phyloP scores from a whole-genome alignment of 2,113 vertebrate genomes.

The Cariama cristata region DNA sequence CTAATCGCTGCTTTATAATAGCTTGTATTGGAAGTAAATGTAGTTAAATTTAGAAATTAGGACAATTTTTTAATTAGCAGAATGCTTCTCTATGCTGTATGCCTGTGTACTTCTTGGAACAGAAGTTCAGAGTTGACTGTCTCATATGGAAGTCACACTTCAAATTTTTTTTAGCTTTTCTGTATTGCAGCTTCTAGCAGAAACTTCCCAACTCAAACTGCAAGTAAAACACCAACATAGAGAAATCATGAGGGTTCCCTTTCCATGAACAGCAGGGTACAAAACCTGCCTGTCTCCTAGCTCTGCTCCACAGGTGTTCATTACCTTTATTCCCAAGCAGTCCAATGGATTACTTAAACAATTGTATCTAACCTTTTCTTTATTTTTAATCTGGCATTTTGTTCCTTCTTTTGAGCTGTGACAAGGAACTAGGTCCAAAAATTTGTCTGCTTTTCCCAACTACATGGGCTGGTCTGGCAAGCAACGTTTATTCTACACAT shows the following conservation, averaged over 20 bases:
- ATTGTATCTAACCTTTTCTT: neutral
- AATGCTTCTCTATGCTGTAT: neutral
- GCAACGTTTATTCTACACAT: rapidly evolving
- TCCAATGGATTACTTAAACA: rapidly evolving
- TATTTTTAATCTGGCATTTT: neutral
- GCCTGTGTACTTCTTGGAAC: neutral
- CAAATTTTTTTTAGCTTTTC: neutral
- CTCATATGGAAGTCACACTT: neutral
- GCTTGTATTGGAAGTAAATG: neutral
- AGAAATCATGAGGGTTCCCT: neutral
- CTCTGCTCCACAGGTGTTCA: neutral
- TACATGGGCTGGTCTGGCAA: neutral
- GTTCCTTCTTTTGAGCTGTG: neutral
- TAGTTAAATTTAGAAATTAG: neutral
- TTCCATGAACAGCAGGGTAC: neutral
- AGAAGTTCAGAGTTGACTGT: neutral
- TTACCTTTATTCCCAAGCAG: neutral
- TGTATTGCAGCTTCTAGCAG: neutral
- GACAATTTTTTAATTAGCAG: neutral
- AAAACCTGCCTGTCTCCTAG: neutral
- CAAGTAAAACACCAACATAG: rapidly evolving
- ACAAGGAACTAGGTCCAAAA: neutral
- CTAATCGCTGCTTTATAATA: neutral
- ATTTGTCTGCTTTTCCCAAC: rapidly evolving
- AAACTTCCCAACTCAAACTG: neutral